A percentile compares a stretch with the other conserved stretches of the same genome.
These are phyloP conservation scores for Loxodonta africana DNA, from an alignment of 2,113 vertebrate species.

Conservation along the genomic window DNA sequence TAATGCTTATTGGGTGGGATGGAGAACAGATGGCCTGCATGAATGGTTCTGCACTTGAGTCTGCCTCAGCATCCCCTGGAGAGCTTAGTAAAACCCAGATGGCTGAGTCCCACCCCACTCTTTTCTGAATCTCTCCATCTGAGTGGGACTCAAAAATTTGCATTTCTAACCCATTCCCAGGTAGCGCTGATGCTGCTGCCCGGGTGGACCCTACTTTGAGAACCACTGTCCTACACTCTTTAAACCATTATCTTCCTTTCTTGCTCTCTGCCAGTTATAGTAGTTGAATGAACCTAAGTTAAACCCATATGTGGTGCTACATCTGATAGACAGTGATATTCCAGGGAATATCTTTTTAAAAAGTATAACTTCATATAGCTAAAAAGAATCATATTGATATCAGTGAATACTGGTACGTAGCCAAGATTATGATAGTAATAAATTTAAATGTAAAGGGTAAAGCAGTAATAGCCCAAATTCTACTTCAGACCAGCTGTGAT, in stretches of 20 bases:
- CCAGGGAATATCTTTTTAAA: background rate
- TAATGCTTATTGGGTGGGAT: background rate
- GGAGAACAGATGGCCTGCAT: background rate
- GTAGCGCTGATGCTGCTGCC: background rate
- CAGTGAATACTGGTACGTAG: background rate
- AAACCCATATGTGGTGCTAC: background rate
- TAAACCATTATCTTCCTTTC: background rate
- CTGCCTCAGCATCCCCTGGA: background rate
- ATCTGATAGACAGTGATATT: background rate
- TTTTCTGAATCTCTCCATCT: background rate
- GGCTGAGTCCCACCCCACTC: background rate
- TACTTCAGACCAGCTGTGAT: background rate
- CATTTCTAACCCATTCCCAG: background rate
- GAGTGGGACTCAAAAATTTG: background rate
- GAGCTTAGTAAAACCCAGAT: background rate
- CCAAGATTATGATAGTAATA: background rate
- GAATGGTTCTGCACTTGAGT: too few relatives aligned
- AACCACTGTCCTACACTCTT: background rate
- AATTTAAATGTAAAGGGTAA: constrained; percentile 2
- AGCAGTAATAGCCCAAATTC: background rate
- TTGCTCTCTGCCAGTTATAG: background rate
- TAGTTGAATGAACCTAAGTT: background rate
- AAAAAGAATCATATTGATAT: background rate
- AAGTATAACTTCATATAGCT: background rate
- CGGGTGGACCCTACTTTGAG: background rate